Percentiles rank a stretch among this genome's conserved stretches.
phyloP scores from a whole-genome alignment of 2,797 vertebrate species.

The Muscicapa comitata region DNA sequence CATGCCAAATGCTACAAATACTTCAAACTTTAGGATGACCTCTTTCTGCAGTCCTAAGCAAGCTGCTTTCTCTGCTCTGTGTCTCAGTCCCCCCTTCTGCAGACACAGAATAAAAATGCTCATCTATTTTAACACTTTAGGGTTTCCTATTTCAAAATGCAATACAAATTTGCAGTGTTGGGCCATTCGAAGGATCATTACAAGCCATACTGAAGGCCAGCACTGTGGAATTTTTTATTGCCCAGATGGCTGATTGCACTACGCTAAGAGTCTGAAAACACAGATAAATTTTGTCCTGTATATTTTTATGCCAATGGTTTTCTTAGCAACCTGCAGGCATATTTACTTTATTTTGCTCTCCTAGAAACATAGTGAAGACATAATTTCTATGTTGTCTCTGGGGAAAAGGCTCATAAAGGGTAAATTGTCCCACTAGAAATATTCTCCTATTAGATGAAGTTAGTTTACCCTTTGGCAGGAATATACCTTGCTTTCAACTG shows the following conservation, averaged over 20 bases:
- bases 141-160: background rate
- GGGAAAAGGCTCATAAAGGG: conserved; percentile 20
- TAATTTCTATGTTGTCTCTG: background rate
- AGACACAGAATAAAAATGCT: background rate
- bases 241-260: background rate
- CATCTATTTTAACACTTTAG: background rate
- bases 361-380: background rate
- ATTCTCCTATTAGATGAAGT: background rate
- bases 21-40: background rate
- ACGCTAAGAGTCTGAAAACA: background rate
- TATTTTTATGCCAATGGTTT: background rate
- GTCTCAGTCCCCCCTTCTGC: background rate
- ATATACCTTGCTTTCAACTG: conserved; percentile 12
- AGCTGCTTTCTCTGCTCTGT: background rate
- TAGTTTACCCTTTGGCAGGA: conserved; percentile 43
- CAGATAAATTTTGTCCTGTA: background rate
- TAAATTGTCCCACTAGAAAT: conserved; percentile 13
- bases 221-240: background rate
- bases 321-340: background rate
- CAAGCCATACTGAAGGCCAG: background rate
- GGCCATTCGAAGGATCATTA: background rate
- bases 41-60: background rate
- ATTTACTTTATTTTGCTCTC: conserved; percentile 10
- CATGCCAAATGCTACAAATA: background rate
- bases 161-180: background rate